These are phyloP conservation scores for Drosophila paulistorum DNA, from an alignment of 1,140 invertebrate species.

Conservation along the genomic window DNA sequence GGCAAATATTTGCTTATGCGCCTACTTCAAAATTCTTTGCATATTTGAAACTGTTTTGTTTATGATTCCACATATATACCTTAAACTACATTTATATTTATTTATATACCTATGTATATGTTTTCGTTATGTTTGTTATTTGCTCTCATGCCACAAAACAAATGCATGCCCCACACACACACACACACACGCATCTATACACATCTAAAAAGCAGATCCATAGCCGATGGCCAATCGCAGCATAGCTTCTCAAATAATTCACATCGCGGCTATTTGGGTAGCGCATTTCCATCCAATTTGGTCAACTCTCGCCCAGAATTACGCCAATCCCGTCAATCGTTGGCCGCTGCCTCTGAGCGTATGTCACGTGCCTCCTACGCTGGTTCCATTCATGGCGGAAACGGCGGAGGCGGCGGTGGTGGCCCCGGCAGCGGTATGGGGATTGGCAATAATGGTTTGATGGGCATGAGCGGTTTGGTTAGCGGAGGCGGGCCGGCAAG, in stretches of 20 bases:
- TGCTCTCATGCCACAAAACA: conserved; percentile 17
- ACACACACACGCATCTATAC: conserved; percentile 17
- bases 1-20: conserved; percentile 42
- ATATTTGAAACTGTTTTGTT: conserved; percentile 34
- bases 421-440: conserved; percentile 49
- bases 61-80: conserved; percentile 39
- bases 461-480: conserved; percentile 71
- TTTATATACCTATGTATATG: neutral
- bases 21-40: conserved; percentile 39
- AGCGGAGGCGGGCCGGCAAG: conserved; percentile 79
- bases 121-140: conserved; percentile 61
- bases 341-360: conserved; percentile 90
- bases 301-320: conserved; percentile 91
- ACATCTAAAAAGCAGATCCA: conserved; percentile 83
- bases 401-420: conserved; percentile 81
- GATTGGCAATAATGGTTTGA: conserved; percentile 54
- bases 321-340: conserved; percentile 91
- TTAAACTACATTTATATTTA: neutral
- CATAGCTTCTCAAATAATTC: conserved; percentile 93
- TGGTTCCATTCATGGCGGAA: conserved; percentile 84
- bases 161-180: conserved; percentile 32
- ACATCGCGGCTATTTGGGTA: conserved; percentile 87
- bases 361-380: conserved; percentile 88
- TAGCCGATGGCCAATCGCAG: conserved; percentile 93
- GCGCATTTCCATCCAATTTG: conserved; percentile 89